A percentile compares a stretch with the other conserved stretches of the same genome.
These are phyloP conservation scores for Aproaerema taeniolella DNA, from an alignment of 2,888 invertebrate genomes.

Conservation along the genomic window DNA sequence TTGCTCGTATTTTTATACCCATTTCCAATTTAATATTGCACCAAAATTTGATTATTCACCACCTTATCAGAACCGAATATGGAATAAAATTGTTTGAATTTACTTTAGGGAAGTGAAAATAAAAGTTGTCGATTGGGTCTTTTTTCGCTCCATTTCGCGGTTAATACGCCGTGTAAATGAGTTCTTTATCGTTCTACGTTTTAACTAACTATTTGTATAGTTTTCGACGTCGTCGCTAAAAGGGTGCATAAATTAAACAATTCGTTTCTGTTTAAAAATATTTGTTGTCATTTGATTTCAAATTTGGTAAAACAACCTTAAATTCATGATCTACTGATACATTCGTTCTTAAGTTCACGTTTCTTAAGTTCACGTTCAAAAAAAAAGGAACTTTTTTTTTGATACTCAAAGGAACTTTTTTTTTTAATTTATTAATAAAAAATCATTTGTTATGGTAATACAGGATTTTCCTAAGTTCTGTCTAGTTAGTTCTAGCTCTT, in stretches of 20 bases:
- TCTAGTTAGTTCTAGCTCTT: too few species aligned
- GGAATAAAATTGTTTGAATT: slow-evolving; percentile 24
- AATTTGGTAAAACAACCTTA: too few species aligned
- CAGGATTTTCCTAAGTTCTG: too few species aligned
- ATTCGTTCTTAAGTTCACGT: too few species aligned
- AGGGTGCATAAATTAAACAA: slow-evolving; percentile 66
- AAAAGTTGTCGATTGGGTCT: slow-evolving; percentile 36
- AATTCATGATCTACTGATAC: too few species aligned
- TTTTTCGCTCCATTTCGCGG: slow-evolving; percentile 67
- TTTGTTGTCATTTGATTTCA: slow-evolving; percentile 10
- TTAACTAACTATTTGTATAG: slow-evolving; percentile 60
- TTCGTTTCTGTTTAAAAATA: slow-evolving; percentile 16
- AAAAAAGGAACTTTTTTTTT: too few species aligned
- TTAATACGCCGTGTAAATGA: slow-evolving; percentile 73
- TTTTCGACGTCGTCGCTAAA: slow-evolving; percentile 35
- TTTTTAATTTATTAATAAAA: too few species aligned
- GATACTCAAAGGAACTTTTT: too few species aligned
- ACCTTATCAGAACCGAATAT: slow-evolving; percentile 13
- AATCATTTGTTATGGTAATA: too few species aligned
- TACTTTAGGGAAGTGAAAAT: slow-evolving; percentile 19
- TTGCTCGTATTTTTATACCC: slow-evolving; percentile 50
- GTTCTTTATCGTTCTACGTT: slow-evolving; percentile 70
- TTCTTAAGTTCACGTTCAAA: too few species aligned
- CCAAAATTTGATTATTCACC: background rate
- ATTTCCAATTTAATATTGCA: slow-evolving; percentile 19